These are phyloP conservation scores for Aphelocoma coerulescens DNA, from an alignment of 2,113 vertebrate genomes.

Conservation along the genomic window DNA sequence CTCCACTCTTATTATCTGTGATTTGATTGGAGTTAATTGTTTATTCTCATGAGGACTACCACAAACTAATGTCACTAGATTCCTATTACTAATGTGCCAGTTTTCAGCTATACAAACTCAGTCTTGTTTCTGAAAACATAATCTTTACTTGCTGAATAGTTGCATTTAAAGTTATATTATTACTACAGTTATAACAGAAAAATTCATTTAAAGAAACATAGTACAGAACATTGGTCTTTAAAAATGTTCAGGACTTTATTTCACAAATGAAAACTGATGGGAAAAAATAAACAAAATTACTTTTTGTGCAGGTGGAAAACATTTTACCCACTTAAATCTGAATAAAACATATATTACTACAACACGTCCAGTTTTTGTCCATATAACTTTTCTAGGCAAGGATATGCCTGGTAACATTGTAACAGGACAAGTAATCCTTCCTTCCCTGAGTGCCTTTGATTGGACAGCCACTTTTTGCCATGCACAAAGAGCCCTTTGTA, in stretches of 20 bases:
- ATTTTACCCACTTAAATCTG: background rate
- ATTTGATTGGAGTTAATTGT: background rate
- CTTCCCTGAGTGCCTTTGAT: background rate
- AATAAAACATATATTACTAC: background rate
- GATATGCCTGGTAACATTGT: background rate
- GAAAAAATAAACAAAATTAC: background rate
- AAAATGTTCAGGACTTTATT: background rate
- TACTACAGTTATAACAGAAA: background rate
- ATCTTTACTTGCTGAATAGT: background rate
- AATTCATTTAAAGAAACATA: background rate
- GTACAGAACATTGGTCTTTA: background rate
- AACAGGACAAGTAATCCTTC: background rate
- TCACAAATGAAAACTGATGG: background rate
- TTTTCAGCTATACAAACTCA: background rate
- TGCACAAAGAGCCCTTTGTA: background rate
- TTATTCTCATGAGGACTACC: background rate
- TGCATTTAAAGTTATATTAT: background rate
- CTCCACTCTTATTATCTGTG: background rate
- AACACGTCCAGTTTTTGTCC: rapidly evolving
- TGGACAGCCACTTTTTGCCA: background rate
- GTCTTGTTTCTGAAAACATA: background rate
- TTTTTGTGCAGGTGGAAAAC: background rate
- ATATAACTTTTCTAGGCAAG: background rate
- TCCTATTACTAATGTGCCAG: background rate
- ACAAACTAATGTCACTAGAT: background rate